Conservation (phyloP, 1,140 invertebrate genomes). For the Caerostris darwini region DNA sequence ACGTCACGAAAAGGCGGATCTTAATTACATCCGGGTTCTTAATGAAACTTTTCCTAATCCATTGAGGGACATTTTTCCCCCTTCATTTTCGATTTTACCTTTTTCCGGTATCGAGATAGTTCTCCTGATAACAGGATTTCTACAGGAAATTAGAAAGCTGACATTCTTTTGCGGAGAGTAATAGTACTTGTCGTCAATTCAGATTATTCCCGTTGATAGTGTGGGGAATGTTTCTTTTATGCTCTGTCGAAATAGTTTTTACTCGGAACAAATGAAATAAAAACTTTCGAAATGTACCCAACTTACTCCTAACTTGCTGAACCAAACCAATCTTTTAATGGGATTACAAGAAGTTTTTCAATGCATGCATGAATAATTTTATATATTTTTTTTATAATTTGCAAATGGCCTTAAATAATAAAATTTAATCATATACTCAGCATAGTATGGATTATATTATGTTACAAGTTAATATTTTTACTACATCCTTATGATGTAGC, state of each 20-base stretch:
- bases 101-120: constrained; percentile 70
- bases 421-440: too few species aligned
- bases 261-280: background rate
- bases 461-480: too few species aligned
- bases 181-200: constrained; percentile 67
- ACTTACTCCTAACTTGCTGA: background rate
- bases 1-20: constrained; percentile 61
- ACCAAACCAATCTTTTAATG: too few species aligned
- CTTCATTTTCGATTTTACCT: constrained; percentile 59
- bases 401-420: too few species aligned
- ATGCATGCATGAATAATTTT: too few species aligned
- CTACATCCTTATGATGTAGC: too few species aligned
- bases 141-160: constrained; percentile 73
- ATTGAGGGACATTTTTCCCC: constrained; percentile 58
- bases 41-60: constrained; percentile 70
- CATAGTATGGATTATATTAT: too few species aligned
- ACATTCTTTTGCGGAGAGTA: constrained; percentile 45
- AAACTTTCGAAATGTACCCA: background rate
- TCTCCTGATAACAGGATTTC: constrained; percentile 52
- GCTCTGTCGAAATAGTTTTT: background rate
- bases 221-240: background rate
- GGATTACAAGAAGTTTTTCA: too few species aligned
- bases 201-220: constrained; percentile 45
- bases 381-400: too few species aligned
- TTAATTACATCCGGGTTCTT: constrained; percentile 65